Base-by-base conservation (phyloP, 2,113 vertebrate genomes). In the Engystomops pustulosus region DNA sequence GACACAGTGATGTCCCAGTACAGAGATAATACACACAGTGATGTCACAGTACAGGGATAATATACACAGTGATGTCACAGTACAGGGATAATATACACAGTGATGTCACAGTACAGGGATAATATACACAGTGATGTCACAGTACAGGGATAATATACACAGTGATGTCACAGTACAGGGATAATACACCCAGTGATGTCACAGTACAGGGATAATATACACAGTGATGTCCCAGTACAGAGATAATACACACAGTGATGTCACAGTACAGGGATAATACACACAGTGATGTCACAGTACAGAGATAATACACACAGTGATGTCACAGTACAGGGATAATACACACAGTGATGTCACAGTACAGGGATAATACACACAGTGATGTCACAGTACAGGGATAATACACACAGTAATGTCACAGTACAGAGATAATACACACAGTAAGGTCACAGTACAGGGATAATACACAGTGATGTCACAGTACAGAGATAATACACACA, bases 201-300 rank as follows among this genome's bases (percentile, higher is more conserved):
- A 17, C 60, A 15, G 27, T 8, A 65, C 15, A 65, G 60, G 23
- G 6, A 65, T 32, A 32, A 32, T 32, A 5, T 12, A 30, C 25
- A 62, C 25, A 62, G 11, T 30, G 11, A 62, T 62, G 55, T 58
- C n/a, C 23, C n/a, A 58, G n/a, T 25, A 58, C 9, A 58, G 55
- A 11, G 55, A 25, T 58, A 58, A 58, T 25, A 3, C 23, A 25
- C n/a, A 58, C 55, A 58, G 9, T 58, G 55, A 25, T 45, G 44
- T 45, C 44, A 45, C 44, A 45, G 44, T 45, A 45, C 44, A 45
- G 44, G 44, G 44, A 45, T 45, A 45, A 55, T n/a, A 3, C 6
- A 10, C 51, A 55, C n/a, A 55, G 51, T 55, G 51, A 55, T 55
- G 51, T 55, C 36, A 69, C 34, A 69, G 32, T 38, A 69, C 67